These are phyloP conservation scores for Otus sunia DNA, from an alignment of 2,113 vertebrate species.

Conservation along the genomic window DNA sequence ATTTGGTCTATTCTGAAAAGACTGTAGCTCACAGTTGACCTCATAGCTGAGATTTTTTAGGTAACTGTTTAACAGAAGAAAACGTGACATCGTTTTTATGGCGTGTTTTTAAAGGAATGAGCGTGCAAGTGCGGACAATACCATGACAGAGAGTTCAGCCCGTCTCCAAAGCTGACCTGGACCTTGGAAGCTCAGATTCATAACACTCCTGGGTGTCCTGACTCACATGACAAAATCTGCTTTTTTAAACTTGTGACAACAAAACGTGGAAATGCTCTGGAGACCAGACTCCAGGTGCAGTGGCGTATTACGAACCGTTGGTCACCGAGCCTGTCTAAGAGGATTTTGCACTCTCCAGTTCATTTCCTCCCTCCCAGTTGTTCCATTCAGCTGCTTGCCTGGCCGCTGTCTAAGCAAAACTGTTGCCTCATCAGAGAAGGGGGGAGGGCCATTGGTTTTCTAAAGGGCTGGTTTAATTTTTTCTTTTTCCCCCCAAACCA, in stretches of 20 bases:
- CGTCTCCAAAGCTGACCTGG: not conserved
- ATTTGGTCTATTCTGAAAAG: not conserved
- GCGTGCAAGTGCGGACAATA: not conserved
- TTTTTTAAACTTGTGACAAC: not conserved
- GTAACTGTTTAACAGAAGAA: not conserved
- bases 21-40: not conserved
- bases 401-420: not conserved
- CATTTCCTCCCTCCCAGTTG: not conserved
- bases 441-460: not conserved
- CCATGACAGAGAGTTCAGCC: not conserved
- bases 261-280: accelerated
- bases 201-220: not conserved
- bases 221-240: not conserved
- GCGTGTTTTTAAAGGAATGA: not conserved
- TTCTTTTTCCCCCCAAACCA: too few species aligned
- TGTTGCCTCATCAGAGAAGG: not conserved
- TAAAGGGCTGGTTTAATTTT: not conserved
- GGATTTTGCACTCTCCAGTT: not conserved
- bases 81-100: not conserved
- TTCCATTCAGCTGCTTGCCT: not conserved
- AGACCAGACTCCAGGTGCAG: not conserved
- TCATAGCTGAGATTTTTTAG: not conserved
- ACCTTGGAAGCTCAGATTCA: not conserved
- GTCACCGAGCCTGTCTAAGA: not conserved
- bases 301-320: accelerated